Conservation (phyloP, 2,888 invertebrate species). For the Saturnia pavonia region DNA sequence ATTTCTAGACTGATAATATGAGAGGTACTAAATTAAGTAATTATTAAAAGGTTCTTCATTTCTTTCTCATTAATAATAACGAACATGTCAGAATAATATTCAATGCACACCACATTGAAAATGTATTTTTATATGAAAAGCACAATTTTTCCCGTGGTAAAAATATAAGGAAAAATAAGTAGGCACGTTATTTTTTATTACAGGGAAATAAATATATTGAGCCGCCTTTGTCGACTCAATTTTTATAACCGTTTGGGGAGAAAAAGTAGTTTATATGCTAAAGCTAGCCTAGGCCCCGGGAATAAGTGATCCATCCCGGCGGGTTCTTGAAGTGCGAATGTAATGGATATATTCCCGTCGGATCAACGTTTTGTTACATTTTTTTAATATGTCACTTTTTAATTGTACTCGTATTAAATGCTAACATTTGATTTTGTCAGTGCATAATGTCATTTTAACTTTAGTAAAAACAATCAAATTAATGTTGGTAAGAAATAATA, state of each 20-base stretch:
- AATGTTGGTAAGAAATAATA: no score
- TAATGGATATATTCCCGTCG: background rate
- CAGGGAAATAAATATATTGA: background rate
- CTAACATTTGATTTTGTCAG: no score
- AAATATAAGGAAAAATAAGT: slow-evolving; percentile 1
- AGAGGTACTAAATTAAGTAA: background rate
- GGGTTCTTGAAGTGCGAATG: slow-evolving; percentile 14
- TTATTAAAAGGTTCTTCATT: background rate
- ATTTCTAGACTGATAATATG: background rate
- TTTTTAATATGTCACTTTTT: background rate
- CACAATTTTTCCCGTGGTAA: background rate
- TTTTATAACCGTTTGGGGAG: slow-evolving; percentile 19
- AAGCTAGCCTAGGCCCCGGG: slow-evolving; percentile 14
- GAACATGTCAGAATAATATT: no score
- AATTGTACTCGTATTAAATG: no score
- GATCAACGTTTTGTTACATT: background rate
- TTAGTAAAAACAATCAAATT: no score
- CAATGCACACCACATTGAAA: background rate
- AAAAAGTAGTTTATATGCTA: slow-evolving; percentile 23
- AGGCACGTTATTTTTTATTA: background rate
- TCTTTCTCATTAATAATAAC: no score
- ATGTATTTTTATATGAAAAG: background rate
- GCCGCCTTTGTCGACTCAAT: slow-evolving; percentile 16
- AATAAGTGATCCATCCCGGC: slow-evolving; percentile 18
- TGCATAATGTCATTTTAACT: no score